Conservation (phyloP, 2,888 invertebrate species). For the Chrysina gloriosa region DNA sequence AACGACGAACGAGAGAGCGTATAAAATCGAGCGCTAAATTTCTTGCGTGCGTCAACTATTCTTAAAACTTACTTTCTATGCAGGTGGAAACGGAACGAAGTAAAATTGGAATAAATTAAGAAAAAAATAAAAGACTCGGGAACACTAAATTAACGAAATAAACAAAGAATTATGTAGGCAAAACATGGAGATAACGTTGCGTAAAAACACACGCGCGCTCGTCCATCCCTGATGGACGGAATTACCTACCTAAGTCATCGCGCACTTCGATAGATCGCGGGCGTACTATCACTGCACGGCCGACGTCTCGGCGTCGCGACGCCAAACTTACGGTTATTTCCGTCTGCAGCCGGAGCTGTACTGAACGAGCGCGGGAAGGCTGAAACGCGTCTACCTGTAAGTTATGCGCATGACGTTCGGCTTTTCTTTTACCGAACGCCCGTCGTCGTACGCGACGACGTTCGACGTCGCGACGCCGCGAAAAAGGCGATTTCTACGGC, state of each 20-base stretch:
- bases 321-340: slow-evolving; percentile 60
- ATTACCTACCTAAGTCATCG: slow-evolving; percentile 46
- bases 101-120: too few species aligned
- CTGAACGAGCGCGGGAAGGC: slow-evolving; percentile 59
- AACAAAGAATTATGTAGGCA: too few species aligned
- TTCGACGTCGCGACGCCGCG: not conserved
- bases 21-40: too few species aligned
- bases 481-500: not conserved
- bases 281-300: slow-evolving; percentile 13
- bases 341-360: slow-evolving; percentile 61
- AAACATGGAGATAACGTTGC: too few species aligned
- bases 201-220: too few species aligned
- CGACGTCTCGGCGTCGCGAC: slow-evolving; percentile 57
- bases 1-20: too few species aligned
- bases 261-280: slow-evolving; percentile 40
- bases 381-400: slow-evolving; percentile 49
- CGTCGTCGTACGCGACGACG: not conserved
- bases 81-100: too few species aligned
- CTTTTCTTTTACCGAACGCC: slow-evolving; percentile 3
- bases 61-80: too few species aligned
- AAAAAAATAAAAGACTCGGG: too few species aligned
- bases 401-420: slow-evolving; percentile 12
- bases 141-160: too few species aligned
- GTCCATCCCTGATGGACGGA: slow-evolving; percentile 5
- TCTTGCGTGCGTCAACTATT: too few species aligned